Conservation (phyloP, 1,140 invertebrate species). For the Hyposmocoma kahamanoa region DNA sequence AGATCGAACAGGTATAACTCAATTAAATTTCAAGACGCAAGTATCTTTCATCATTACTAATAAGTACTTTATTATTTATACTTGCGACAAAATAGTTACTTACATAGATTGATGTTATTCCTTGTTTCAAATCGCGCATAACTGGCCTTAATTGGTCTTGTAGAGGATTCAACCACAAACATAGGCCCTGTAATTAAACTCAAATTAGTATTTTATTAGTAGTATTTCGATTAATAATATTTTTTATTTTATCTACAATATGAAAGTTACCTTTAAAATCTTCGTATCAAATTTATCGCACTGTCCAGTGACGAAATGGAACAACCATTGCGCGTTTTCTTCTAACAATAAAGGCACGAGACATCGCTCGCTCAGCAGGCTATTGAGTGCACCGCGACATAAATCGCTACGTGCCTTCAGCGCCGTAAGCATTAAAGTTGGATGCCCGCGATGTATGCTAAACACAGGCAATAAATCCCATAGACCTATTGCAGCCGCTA, state of each 20-base stretch:
- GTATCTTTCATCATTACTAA: too few relatives aligned
- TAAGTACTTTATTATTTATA: too few relatives aligned
- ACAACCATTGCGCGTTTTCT: slow-evolving; percentile 55
- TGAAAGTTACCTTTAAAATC: slow-evolving; percentile 44
- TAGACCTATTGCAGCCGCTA: slow-evolving; percentile 43
- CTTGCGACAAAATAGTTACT: too few relatives aligned
- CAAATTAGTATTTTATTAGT: too few relatives aligned
- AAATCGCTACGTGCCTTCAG: slow-evolving; percentile 36
- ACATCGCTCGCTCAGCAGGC: slow-evolving; percentile 34
- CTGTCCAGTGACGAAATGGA: slow-evolving; percentile 50
- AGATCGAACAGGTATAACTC: too few relatives aligned
- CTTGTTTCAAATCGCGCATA: slow-evolving; percentile 58
- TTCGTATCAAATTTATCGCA: slow-evolving; percentile 47
- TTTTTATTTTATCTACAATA: background rate
- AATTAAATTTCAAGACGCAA: too few relatives aligned
- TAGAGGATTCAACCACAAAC: slow-evolving; percentile 56
- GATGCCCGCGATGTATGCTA: slow-evolving; percentile 44
- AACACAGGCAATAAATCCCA: slow-evolving; percentile 55
- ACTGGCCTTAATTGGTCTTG: slow-evolving; percentile 56
- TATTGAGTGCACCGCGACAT: slow-evolving; percentile 47
- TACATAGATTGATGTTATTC: slow-evolving; percentile 57
- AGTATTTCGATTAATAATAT: background rate
- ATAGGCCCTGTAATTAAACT: slow-evolving; percentile 44
- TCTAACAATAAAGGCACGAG: slow-evolving; percentile 51
- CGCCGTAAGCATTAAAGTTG: slow-evolving; percentile 35